These are phyloP conservation scores for Paraescarpia echinospica DNA, from an alignment of 1,140 invertebrate species.

Conservation along the genomic window DNA sequence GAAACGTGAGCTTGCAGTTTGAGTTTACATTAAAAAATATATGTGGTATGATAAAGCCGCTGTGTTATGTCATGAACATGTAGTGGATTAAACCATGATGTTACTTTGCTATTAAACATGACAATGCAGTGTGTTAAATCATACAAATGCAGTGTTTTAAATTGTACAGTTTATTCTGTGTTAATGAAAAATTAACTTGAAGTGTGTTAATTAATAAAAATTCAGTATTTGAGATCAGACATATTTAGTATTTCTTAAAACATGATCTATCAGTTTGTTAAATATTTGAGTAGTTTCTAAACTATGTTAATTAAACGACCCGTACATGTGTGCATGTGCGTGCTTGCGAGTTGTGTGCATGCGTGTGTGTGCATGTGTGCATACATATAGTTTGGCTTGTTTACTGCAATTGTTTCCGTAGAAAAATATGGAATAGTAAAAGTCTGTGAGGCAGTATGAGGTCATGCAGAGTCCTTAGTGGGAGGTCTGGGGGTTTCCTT, in stretches of 20 bases:
- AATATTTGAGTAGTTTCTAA: background rate
- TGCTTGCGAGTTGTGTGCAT: too few species aligned
- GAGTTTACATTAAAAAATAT: background rate
- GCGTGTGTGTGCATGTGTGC: too few species aligned
- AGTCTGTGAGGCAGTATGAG: background rate
- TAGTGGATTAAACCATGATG: background rate
- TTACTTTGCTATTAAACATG: background rate
- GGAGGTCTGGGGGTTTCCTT: background rate
- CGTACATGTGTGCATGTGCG: background rate
- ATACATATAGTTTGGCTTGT: background rate
- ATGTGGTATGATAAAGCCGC: background rate
- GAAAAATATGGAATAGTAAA: background rate
- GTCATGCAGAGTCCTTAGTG: background rate
- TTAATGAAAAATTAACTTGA: background rate
- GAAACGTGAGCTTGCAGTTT: background rate
- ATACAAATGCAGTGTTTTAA: background rate
- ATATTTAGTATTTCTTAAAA: background rate
- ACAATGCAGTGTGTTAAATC: background rate
- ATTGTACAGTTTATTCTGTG: background rate
- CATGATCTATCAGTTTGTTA: background rate
- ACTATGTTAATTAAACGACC: background rate
- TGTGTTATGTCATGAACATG: background rate
- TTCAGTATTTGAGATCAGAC: background rate
- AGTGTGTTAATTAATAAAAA: background rate
- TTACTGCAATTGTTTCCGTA: background rate